Percentiles rank a stretch among this genome's conserved stretches.
Evolutionary conservation across 1,140 invertebrate genomes (phyloP).

Genomic region (Colletes latitarsis): DNA sequence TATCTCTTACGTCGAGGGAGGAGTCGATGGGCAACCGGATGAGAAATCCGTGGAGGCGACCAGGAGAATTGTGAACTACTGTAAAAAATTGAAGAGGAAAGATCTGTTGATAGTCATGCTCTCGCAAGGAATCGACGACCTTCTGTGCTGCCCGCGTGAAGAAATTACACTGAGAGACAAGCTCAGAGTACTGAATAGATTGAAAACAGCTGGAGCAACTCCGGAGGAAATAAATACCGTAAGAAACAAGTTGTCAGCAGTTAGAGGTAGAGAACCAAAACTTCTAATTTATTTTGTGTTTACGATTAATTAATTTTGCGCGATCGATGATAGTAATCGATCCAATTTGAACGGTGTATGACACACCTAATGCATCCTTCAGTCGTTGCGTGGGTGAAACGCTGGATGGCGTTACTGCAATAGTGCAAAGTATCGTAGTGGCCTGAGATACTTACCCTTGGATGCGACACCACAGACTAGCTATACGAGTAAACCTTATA

Average conservation of each 20-base stretch:
- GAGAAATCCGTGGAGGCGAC: constrained; percentile 51
- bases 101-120: constrained; percentile 70
- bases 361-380: too few species aligned
- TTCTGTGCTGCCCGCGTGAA: constrained; percentile 80
- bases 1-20: constrained; percentile 64
- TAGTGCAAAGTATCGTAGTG: too few species aligned
- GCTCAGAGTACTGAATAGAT: constrained; percentile 76
- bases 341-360: too few species aligned
- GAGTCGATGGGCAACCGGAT: constrained; percentile 51
- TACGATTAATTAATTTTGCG: background rate
- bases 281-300: background rate
- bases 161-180: constrained; percentile 83
- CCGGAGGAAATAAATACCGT: constrained; percentile 85
- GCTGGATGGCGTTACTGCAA: too few species aligned
- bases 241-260: constrained; percentile 83
- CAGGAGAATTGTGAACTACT: constrained; percentile 60
- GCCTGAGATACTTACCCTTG: too few species aligned
- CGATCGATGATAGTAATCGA: too few species aligned
- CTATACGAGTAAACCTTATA: too few species aligned
- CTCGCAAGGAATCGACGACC: constrained; percentile 58
- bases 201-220: constrained; percentile 82
- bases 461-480: too few species aligned
- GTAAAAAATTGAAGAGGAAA: constrained; percentile 63
- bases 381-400: too few species aligned
- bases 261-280: constrained; percentile 80